Percentiles rank a stretch among this genome's conserved stretches.
Conservation (phyloP, 2,113 vertebrate genomes). For the Elaphurus davidianus region DNA sequence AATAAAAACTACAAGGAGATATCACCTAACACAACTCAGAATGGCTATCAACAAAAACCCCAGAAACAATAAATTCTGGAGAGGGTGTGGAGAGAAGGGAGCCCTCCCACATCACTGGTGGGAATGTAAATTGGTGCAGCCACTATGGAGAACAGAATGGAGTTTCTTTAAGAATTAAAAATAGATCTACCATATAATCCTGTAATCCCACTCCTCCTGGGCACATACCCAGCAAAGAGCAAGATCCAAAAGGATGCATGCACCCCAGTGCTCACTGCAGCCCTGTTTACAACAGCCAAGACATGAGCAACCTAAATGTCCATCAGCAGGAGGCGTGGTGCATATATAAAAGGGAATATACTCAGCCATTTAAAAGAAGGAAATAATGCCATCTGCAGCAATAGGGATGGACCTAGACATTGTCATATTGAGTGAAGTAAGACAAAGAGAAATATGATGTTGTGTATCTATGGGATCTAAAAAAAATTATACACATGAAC, state of each 20-base stretch:
- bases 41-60: background rate
- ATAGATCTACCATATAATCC: background rate
- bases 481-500: background rate
- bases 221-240: background rate
- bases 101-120: background rate
- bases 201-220: background rate
- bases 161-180: background rate
- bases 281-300: background rate
- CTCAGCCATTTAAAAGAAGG: background rate
- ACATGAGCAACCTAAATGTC: background rate
- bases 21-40: background rate
- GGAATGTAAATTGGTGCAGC: background rate
- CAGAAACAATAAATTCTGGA: background rate
- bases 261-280: background rate
- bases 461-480: background rate
- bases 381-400: background rate
- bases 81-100: background rate
- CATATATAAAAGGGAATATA: rapidly evolving
- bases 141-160: background rate
- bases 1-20: background rate
- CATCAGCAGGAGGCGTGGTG: background rate
- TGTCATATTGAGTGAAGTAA: background rate
- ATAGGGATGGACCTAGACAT: background rate
- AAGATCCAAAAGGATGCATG: background rate
- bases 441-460: background rate